Evolutionary conservation across 2,797 vertebrate species (phyloP).

Genomic region (Sternarchorhynchus goeldii): DNA sequence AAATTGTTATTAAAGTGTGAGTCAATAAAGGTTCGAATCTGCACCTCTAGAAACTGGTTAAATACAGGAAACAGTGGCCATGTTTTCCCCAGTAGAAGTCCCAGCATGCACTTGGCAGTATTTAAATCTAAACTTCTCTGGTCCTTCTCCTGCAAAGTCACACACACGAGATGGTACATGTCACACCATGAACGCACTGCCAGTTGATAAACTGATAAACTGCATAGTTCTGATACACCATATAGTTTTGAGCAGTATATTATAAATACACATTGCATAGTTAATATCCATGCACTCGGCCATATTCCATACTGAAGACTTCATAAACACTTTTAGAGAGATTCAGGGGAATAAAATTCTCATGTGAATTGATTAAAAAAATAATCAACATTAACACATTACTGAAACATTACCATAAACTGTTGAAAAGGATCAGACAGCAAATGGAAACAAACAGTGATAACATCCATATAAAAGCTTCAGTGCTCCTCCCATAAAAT

Average conservation of each 20-base stretch:
- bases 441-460: background rate
- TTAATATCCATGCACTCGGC: no score
- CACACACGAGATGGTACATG: background rate
- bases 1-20: background rate
- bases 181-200: no score
- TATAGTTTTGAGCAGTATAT: no score
- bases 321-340: background rate
- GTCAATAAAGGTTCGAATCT: constrained; percentile 17
- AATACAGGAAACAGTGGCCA: constrained; percentile 99
- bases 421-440: no score
- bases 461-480: background rate
- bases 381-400: no score
- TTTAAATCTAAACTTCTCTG: constrained; percentile 99
- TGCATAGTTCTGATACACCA: no score
- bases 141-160: constrained; percentile 89
- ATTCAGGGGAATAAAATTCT: background rate
- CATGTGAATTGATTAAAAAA: background rate
- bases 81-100: constrained; percentile 96
- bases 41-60: constrained; percentile 99
- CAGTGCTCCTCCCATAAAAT: background rate
- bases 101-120: constrained; percentile 99
- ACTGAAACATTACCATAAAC: no score
- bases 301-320: no score
- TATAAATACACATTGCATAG: no score
- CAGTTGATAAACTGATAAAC: no score